Evolutionary conservation across 2,888 invertebrate genomes (phyloP), one percentile per base, ranked within the genome.

Genomic region (Mamestra brassicae): DNA sequence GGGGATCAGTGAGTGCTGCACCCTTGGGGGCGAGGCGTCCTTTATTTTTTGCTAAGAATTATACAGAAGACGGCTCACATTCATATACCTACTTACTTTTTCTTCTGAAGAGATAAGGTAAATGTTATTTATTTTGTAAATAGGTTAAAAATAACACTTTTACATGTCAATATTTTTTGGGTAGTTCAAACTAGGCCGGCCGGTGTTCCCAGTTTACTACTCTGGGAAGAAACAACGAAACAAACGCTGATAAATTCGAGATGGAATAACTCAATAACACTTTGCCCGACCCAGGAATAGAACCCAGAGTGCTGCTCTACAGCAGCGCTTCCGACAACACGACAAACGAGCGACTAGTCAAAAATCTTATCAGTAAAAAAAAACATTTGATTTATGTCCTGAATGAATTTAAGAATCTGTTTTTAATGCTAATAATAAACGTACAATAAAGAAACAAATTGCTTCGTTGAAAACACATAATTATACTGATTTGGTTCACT

Each of bases 31-130:
- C 42, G 42, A 45, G 50, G 13, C 36, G 26, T 36, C 54, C 45
- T 71, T 76, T 81, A 81, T 66, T 79, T 75, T 57, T 50, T 62
- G 38, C 61, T 66, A 34, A 75, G 38, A 66, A 70, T 66, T 78
- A 71, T 38, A 55, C 71, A 17, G 36, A 50, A 42, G 70, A 47
- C 42, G 47, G 38, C 36, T 55, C 17, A 36, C 54, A 36, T 54
- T 42, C 42, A 42, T 7, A 17, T 26, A 13, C 10, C 3, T 50
- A 8, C 11, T n/a, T n/a, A 45, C 26, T 63, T 10, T 47, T 63
- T 15, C 47, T 4, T 36, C 10, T 38, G 26, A 62, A 45, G 13
- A 10, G n/a, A 64, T 54, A 54, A 13, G 17, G 34, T 57, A 5
- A n/a, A 50, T 50, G 50, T 5, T 50, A 17, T 5, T 50, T 50